Conservation (phyloP, 2,797 vertebrate genomes). For the Schizopygopsis pylzovi region DNA sequence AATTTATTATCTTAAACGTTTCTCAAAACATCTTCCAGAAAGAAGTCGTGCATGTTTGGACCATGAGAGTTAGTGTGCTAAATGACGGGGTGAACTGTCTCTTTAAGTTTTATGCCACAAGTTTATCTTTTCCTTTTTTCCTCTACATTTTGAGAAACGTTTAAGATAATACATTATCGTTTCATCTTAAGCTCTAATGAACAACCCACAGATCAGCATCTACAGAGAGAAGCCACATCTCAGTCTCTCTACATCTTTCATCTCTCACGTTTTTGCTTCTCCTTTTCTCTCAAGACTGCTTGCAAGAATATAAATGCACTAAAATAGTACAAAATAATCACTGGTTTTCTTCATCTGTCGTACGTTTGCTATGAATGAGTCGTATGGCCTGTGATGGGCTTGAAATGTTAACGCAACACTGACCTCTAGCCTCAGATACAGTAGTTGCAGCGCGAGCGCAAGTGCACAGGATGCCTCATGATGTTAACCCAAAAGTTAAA, state of each 20-base stretch:
- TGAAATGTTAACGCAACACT: slow-evolving; percentile 14
- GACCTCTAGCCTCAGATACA: slow-evolving; percentile 15
- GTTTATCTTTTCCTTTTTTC: neutral
- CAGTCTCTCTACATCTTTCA: neutral
- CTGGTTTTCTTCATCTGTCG: neutral
- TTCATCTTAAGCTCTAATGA: neutral
- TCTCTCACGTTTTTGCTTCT: no score
- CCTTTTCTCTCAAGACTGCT: no score
- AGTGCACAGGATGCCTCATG: neutral
- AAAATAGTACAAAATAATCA: no score
- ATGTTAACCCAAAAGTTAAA: neutral
- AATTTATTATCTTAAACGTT: no score
- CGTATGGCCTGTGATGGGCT: neutral
- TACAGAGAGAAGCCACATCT: neutral
- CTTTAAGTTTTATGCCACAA: neutral
- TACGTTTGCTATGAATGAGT: neutral
- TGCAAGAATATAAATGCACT: no score
- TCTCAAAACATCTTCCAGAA: neutral
- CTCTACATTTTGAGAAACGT: neutral
- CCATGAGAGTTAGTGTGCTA: neutral
- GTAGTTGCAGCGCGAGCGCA: neutral
- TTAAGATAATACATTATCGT: neutral
- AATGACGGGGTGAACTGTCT: neutral
- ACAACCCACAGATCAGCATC: neutral
- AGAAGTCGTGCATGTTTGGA: no score